These are phyloP conservation scores for Belonocnema kinseyi DNA, from an alignment of 1,140 invertebrate genomes.

Conservation along the genomic window DNA sequence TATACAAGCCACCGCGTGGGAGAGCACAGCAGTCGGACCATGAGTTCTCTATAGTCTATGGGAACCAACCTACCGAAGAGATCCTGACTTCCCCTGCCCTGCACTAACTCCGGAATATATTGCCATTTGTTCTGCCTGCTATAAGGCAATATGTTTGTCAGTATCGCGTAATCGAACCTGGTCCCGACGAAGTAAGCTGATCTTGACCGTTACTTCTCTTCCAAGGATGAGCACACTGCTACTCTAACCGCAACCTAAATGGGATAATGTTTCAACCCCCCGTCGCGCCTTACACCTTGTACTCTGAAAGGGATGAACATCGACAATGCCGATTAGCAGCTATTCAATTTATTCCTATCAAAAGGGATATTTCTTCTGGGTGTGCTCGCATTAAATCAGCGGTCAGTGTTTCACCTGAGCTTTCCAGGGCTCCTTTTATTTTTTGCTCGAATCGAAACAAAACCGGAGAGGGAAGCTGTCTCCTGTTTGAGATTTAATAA, in stretches of 20 bases:
- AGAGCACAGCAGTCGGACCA: slow-evolving; percentile 40
- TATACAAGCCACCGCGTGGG: slow-evolving; percentile 57
- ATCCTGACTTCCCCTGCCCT: background rate
- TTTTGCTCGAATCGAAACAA: too few species aligned
- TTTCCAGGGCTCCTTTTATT: too few species aligned
- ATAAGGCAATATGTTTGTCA: slow-evolving; percentile 63
- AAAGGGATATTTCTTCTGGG: too few species aligned
- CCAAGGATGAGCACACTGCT: slow-evolving; percentile 16
- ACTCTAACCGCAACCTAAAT: slow-evolving; percentile 18
- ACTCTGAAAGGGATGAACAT: slow-evolving; percentile 1
- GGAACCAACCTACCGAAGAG: slow-evolving; percentile 50
- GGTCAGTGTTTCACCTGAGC: too few species aligned
- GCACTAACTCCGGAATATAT: slow-evolving; percentile 57
- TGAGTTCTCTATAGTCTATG: slow-evolving; percentile 45
- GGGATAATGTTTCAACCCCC: slow-evolving; percentile 27
- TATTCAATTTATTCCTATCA: background rate
- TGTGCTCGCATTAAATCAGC: too few species aligned
- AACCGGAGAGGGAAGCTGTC: too few species aligned
- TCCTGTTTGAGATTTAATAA: too few species aligned
- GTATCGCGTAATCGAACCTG: slow-evolving; percentile 61
- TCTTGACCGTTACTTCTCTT: slow-evolving; percentile 21
- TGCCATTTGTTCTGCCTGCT: slow-evolving; percentile 62
- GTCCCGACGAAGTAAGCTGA: slow-evolving; percentile 33
- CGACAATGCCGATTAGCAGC: slow-evolving; percentile 11
- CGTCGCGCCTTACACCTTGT: slow-evolving; percentile 12